These are phyloP conservation scores for Thereva nobilitata DNA, from an alignment of 2,888 invertebrate species.

Conservation along the genomic window DNA sequence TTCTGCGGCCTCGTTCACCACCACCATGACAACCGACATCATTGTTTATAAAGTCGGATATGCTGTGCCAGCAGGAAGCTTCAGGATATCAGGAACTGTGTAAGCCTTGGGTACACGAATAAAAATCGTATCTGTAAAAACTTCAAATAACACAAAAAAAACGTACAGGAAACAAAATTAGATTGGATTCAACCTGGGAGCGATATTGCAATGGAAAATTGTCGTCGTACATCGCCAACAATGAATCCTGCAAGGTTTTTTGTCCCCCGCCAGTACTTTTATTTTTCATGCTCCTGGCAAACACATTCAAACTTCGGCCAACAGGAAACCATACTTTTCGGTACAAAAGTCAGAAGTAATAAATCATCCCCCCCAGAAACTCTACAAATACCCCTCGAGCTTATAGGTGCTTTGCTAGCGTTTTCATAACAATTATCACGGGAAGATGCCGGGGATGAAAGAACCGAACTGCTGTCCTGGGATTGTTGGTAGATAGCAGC, in stretches of 20 bases:
- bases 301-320: not conserved
- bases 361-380: slow-evolving; percentile 33
- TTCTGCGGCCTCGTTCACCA: too few species aligned
- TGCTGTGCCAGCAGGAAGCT: too few species aligned
- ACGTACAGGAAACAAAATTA: not conserved
- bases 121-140: not conserved
- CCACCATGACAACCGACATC: too few species aligned
- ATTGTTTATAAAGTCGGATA: too few species aligned
- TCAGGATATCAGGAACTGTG: too few species aligned
- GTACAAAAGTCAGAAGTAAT: slow-evolving; percentile 36
- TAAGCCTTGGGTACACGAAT: not conserved
- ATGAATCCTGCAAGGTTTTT: too few species aligned
- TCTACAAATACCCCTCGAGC: not conserved
- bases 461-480: too few species aligned
- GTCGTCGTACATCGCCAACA: not conserved
- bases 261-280: too few species aligned
- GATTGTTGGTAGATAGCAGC: too few species aligned
- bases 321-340: slow-evolving; percentile 32
- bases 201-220: slow-evolving; percentile 5
- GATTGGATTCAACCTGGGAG: slow-evolving; percentile 3
- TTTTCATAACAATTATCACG: too few species aligned
- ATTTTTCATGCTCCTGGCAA: not conserved
- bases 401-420: too few species aligned
- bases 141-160: not conserved
- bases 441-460: too few species aligned